These are phyloP conservation scores for Drosophila lacertosa DNA, from an alignment of 1,140 invertebrate genomes.

Conservation along the genomic window DNA sequence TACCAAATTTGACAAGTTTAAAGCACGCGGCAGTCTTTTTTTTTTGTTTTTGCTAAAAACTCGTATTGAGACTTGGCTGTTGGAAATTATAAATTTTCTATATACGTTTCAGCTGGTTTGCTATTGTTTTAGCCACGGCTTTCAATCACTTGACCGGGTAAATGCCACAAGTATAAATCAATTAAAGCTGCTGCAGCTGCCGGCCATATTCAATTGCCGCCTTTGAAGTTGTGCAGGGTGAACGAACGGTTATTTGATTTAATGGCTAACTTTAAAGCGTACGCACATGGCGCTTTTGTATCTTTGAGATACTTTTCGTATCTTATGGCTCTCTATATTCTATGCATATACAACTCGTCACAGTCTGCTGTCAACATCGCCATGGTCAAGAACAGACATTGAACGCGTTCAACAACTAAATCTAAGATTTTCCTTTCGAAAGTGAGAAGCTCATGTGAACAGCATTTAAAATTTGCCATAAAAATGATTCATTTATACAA, in stretches of 20 bases:
- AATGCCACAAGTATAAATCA: conserved; percentile 61
- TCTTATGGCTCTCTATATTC: conserved; percentile 25
- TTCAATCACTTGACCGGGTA: conserved; percentile 60
- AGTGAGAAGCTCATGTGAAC: conserved; percentile 46
- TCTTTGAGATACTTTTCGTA: conserved; percentile 18
- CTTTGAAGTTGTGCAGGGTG: conserved; percentile 62
- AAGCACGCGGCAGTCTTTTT: conserved; percentile 51
- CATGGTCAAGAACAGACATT: conserved; percentile 72
- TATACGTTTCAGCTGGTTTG: conserved; percentile 30
- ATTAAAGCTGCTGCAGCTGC: conserved; percentile 71
- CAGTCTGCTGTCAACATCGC: conserved; percentile 33
- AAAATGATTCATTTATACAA: conserved; percentile 70
- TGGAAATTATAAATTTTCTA: conserved; percentile 13
- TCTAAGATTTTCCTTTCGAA: conserved; percentile 52
- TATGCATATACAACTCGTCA: background rate
- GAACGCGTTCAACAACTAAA: conserved; percentile 64
- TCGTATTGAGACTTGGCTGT: conserved; percentile 22
- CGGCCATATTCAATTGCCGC: conserved; percentile 59
- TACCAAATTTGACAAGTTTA: conserved; percentile 71
- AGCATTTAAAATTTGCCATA: conserved; percentile 31
- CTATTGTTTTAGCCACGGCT: conserved; percentile 22
- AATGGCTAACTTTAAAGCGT: conserved; percentile 17
- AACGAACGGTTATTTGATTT: conserved; percentile 33
- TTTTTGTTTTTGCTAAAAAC: conserved; percentile 42
- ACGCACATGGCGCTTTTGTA: conserved; percentile 23